Percentiles rank a stretch among this genome's conserved stretches.
Evolutionary conservation across 2,113 vertebrate genomes (phyloP).

Genomic region (Pelvicachromis taeniatus): DNA sequence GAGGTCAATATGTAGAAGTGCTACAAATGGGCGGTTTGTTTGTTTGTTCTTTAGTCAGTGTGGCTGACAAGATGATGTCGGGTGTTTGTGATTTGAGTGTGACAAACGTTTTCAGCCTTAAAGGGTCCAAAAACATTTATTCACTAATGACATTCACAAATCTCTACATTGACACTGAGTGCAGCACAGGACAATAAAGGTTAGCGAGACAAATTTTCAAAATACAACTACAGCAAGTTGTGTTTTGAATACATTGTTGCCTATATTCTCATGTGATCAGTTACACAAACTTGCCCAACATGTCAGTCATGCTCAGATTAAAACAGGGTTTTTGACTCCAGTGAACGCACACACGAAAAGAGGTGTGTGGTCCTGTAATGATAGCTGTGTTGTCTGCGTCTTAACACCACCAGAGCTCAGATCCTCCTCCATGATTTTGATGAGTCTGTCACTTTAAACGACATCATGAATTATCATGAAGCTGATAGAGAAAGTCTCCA

Average conservation of each 20-base stretch:
- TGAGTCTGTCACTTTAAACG: too few relatives aligned
- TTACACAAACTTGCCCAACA: too few relatives aligned
- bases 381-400: too few relatives aligned
- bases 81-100: neutral
- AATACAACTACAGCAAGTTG: neutral
- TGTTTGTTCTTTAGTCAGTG: neutral
- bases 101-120: neutral
- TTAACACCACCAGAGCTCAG: neutral
- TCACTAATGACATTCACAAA: neutral
- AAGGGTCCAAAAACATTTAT: neutral
- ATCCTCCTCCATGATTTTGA: neutral
- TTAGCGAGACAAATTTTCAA: neutral
- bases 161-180: neutral
- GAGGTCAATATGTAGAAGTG: neutral
- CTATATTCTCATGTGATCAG: neutral
- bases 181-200: neutral
- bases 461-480: neutral
- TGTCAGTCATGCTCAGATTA: too few relatives aligned
- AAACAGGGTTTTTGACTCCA: too few relatives aligned
- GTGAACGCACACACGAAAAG: too few relatives aligned
- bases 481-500: conserved; percentile 27
- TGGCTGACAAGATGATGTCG: neutral
- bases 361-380: too few relatives aligned
- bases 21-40: neutral
- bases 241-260: neutral